phyloP scores from a whole-genome alignment of 2,888 invertebrate species.

The Fragum sueziense region DNA sequence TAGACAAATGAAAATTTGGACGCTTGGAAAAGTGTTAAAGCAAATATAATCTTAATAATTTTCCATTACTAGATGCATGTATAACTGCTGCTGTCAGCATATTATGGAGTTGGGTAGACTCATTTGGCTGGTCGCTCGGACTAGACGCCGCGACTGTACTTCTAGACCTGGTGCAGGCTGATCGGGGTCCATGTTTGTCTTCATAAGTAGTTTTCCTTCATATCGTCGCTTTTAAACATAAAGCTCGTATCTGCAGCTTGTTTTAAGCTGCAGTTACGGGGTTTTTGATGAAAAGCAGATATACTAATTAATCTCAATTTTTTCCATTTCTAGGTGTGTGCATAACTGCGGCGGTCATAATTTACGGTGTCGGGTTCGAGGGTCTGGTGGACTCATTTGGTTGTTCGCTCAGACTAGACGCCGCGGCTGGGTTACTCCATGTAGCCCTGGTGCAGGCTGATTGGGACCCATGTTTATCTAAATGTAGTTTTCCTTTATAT shows the following conservation, averaged over 20 bases:
- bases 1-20: no score
- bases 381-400: constrained; percentile 45
- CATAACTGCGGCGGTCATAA: constrained; percentile 56
- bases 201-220: no score
- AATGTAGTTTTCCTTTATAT: no score
- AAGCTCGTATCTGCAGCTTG: no score
- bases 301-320: background rate
- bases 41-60: background rate
- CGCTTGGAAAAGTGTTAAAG: no score
- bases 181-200: no score
- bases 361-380: constrained; percentile 58
- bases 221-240: no score
- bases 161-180: constrained; percentile 56
- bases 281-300: no score
- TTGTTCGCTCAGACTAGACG: constrained; percentile 66
- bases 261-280: no score
- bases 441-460: no score
- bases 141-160: constrained; percentile 60
- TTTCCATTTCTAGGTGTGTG: constrained; percentile 43
- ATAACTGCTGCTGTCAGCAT: constrained; percentile 58
- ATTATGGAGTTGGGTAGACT: constrained; percentile 36
- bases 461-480: no score
- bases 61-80: constrained; percentile 45
- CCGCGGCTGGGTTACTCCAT: constrained; percentile 57
- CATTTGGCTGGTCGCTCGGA: constrained; percentile 63